Evolutionary conservation across 2,113 vertebrate species (phyloP).

Genomic region (Leucopternis melanops): DNA sequence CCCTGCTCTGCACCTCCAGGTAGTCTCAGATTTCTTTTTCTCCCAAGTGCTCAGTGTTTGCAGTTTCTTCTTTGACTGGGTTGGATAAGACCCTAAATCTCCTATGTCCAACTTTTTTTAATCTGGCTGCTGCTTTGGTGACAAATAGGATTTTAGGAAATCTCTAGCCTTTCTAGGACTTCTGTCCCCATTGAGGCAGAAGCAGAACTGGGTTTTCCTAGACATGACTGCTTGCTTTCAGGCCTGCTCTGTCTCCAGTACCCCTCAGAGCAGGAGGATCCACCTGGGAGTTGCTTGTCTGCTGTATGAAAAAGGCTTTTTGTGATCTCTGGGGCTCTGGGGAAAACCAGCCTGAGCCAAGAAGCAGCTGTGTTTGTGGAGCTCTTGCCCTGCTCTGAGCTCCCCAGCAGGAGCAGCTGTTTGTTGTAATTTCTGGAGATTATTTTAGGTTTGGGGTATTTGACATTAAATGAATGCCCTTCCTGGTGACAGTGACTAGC

Average conservation of each 20-base stretch:
- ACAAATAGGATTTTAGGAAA: not conserved
- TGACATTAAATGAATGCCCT: not conserved
- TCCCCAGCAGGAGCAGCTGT: constrained; percentile 38
- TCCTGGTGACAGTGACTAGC: not conserved
- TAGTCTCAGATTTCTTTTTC: not conserved
- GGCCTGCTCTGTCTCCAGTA: not conserved
- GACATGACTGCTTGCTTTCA: not conserved
- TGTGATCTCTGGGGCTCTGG: not conserved
- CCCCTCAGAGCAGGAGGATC: not conserved
- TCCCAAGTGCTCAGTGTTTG: not conserved
- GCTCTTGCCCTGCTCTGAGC: constrained; percentile 7
- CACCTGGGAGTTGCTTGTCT: constrained; percentile 1
- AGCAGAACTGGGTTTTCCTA: not conserved
- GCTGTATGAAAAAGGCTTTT: constrained; percentile 7
- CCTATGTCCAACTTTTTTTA: not conserved
- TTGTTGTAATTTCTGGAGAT: not conserved
- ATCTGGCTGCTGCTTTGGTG: not conserved
- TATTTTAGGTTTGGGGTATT: not conserved
- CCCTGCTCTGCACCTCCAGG: not conserved
- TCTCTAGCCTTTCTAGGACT: not conserved
- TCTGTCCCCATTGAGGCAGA: not conserved
- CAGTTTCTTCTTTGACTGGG: not conserved
- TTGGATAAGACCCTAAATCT: not conserved
- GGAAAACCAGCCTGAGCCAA: not conserved
- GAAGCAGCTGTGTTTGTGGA: constrained; percentile 53